These are phyloP conservation scores for Lindbergichthys nudifrons DNA, from an alignment of 2,797 vertebrate genomes.

Conservation along the genomic window DNA sequence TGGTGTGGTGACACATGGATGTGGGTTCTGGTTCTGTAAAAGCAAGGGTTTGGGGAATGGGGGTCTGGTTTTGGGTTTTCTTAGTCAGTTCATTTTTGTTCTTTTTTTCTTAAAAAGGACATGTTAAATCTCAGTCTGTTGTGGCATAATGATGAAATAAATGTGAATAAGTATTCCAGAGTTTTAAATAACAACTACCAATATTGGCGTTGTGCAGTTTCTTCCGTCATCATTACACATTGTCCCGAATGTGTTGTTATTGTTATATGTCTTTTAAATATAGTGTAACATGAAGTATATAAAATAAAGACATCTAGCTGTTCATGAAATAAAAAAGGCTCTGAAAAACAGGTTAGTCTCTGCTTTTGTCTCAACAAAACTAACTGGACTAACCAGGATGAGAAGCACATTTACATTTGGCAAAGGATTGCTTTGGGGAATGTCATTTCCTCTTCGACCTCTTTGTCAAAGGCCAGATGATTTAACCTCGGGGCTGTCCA, in stretches of 20 bases:
- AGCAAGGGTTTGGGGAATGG: constrained; percentile 16
- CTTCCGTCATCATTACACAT: background rate
- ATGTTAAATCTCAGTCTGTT: constrained; percentile 27
- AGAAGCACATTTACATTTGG: background rate
- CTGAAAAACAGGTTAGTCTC: constrained; percentile 1
- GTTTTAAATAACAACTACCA: constrained; percentile 7
- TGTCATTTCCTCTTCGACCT: constrained; percentile 29
- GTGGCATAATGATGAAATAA: constrained; percentile 13
- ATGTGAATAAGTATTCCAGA: constrained; percentile 8
- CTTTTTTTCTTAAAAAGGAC: background rate
- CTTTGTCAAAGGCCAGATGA: constrained; percentile 12
- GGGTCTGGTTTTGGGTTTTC: constrained; percentile 40
- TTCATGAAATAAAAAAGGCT: background rate
- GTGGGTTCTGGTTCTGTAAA: constrained; percentile 55
- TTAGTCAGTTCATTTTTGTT: constrained; percentile 4
- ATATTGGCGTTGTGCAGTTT: background rate
- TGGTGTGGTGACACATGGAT: constrained; percentile 40
- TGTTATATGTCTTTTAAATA: background rate
- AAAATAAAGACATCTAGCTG: background rate
- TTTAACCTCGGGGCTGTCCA: constrained; percentile 10
- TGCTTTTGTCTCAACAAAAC: constrained; percentile 13
- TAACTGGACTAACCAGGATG: constrained; percentile 9
- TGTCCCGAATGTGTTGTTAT: background rate
- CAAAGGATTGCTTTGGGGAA: background rate
- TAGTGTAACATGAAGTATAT: no score